phyloP scores from a whole-genome alignment of 2,113 vertebrate genomes.

The Conger conger region DNA sequence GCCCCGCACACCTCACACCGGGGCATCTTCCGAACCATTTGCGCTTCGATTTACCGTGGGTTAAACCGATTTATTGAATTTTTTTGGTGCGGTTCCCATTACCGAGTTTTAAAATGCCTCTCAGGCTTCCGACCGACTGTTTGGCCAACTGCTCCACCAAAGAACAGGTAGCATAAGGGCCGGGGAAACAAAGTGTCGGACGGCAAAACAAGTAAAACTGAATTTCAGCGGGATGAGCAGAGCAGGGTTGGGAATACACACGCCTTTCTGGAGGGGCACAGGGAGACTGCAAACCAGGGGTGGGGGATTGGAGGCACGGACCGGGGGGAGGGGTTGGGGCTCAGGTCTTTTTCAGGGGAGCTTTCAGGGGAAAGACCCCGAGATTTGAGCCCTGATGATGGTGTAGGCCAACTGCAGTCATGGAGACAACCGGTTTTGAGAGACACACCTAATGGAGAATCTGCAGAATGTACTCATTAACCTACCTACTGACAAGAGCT shows the following conservation, averaged over 20 bases:
- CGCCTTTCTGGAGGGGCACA: no score
- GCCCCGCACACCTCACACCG: conserved; percentile 70
- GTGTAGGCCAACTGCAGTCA: neutral
- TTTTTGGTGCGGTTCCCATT: conserved; percentile 57
- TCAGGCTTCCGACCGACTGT: neutral
- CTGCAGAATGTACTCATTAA: neutral
- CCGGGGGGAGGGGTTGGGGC: no score
- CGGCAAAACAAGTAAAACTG: neutral
- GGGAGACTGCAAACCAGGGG: no score
- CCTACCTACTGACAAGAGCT: neutral
- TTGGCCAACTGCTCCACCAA: neutral
- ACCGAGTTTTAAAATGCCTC: neutral
- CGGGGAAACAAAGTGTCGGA: neutral
- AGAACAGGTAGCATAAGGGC: neutral
- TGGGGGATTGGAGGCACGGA: no score
- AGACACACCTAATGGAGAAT: neutral
- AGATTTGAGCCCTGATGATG: no score
- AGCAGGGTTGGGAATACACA: neutral
- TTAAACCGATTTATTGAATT: conserved; percentile 42
- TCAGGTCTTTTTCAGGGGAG: no score
- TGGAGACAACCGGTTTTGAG: neutral
- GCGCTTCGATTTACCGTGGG: conserved; percentile 66
- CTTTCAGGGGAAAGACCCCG: no score
- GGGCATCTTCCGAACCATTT: conserved; percentile 75
- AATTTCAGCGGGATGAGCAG: neutral